Base-by-base conservation (phyloP, 2,888 invertebrate genomes). In the Andrena camellia region DNA sequence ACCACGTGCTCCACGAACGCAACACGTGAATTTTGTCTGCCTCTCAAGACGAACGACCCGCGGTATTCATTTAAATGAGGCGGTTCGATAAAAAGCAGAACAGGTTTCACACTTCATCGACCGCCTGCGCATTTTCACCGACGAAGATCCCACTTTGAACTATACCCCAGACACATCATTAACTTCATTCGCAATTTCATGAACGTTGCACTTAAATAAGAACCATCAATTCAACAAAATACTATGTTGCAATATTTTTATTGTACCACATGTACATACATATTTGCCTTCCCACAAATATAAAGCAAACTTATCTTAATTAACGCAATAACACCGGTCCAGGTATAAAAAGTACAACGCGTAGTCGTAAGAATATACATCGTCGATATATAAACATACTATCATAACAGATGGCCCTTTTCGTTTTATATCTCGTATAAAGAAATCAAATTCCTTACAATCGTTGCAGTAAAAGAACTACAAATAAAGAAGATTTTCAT, bases 51-150 rank as follows among this genome's bases (percentile, higher is more conserved):
- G 42, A 57, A 50, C 17, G 50, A 59, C n/a, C n/a, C 26, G 26
- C 26, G 13, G 50, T n/a, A 67, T 74, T 52, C 59, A 52, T 75
- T 60, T 59, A 33, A 60, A 68, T 13, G 17, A 31, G 10, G 7
- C 20, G 5, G 52, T 54, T 54, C 20, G 17, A 63, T 13, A 50
- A 60, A 31, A 48, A 29, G 42, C 20, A 52, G 4, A 74, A 59
- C 31, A 48, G 42, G 10, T 67, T 59, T 29, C 13, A 13, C 29
- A 23, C n/a, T 59, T 48, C 29, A 29, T 17, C 7, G 68, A 33
- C 20, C 54, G 13, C 50, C 7, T 17, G 31, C 13, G 33, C 8
- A 52, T 20, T 57, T 57, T 57, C 13, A 26, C 33, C 23, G 7
- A 7, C 23, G 3, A 31, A 54, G 2, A 10, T 7, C 67, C 20